Percentiles rank a stretch among this genome's conserved stretches.
Conservation (phyloP, 1,140 invertebrate species). For the Drosophila trapezifrons region DNA sequence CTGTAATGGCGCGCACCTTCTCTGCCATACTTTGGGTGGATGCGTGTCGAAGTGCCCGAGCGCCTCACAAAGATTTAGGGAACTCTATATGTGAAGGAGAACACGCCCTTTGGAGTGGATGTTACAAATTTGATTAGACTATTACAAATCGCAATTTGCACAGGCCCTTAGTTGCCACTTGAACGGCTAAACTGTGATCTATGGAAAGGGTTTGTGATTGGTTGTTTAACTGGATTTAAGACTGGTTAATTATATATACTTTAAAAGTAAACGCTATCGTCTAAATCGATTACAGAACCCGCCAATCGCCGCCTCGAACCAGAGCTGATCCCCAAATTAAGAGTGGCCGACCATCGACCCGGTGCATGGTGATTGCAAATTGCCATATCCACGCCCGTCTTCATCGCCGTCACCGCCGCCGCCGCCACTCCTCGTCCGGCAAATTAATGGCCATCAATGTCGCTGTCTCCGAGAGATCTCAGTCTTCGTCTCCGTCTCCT, state of each 20-base stretch:
- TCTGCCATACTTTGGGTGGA: constrained; percentile 57
- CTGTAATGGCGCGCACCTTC: constrained; percentile 51
- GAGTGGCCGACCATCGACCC: constrained; percentile 11
- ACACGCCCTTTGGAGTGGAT: constrained; percentile 15
- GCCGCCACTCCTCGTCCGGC: constrained; percentile 25
- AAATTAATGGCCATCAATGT: constrained; percentile 53
- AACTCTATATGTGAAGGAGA: no score
- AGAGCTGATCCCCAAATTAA: constrained; percentile 39
- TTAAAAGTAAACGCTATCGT: background rate
- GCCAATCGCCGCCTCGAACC: constrained; percentile 9
- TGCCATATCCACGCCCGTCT: constrained; percentile 5
- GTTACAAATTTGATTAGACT: constrained; percentile 39
- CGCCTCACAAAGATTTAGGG: constrained; percentile 20
- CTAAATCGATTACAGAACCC: constrained; percentile 1
- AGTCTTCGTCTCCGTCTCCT: constrained; percentile 20
- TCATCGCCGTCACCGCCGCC: background rate
- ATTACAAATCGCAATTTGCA: constrained; percentile 51
- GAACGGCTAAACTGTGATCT: background rate
- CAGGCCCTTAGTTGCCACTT: constrained; percentile 3
- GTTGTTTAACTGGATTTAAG: background rate
- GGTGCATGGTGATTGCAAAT: constrained; percentile 12
- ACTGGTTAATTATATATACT: background rate
- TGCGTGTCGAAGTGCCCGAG: constrained; percentile 56
- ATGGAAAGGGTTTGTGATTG: background rate
- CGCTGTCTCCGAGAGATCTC: constrained; percentile 28